Conservation (phyloP, 2,113 vertebrate species). For the Pontoporia blainvillei region DNA sequence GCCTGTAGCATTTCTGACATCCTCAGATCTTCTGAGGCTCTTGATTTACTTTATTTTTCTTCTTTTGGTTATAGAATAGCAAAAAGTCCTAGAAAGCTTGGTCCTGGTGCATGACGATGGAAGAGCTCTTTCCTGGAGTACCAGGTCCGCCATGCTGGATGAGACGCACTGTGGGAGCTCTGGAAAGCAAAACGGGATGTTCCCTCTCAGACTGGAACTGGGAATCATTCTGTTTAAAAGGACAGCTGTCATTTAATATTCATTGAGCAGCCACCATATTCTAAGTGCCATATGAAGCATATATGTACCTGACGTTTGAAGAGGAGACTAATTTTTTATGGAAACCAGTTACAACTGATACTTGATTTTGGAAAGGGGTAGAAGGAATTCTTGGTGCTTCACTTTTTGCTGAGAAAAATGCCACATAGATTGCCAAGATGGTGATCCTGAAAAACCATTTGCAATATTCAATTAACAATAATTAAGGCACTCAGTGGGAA, state of each 20-base stretch:
- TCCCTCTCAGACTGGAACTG: background rate
- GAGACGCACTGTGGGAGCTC: background rate
- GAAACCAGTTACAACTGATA: background rate
- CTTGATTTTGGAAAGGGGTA: background rate
- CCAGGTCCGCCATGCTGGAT: background rate
- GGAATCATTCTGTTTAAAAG: conserved; percentile 17
- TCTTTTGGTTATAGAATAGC: conserved; percentile 34
- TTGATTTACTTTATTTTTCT: conserved; percentile 34
- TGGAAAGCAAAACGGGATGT: background rate
- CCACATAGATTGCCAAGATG: conserved; percentile 37
- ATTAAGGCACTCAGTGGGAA: conserved; percentile 74
- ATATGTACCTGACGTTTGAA: background rate
- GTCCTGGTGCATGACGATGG: background rate
- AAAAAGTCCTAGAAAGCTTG: conserved; percentile 10
- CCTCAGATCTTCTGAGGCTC: conserved; percentile 35
- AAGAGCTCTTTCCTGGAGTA: background rate
- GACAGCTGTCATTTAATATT: background rate
- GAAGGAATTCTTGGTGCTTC: conserved; percentile 14
- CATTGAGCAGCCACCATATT: background rate
- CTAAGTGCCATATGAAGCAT: background rate
- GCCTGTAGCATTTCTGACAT: conserved; percentile 39
- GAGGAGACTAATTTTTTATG: background rate
- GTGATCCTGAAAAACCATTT: conserved; percentile 67
- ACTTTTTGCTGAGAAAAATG: conserved; percentile 37
- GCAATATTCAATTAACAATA: conserved; percentile 77